phyloP scores from a whole-genome alignment of 2,113 vertebrate genomes.

The Suncus etruscus region DNA sequence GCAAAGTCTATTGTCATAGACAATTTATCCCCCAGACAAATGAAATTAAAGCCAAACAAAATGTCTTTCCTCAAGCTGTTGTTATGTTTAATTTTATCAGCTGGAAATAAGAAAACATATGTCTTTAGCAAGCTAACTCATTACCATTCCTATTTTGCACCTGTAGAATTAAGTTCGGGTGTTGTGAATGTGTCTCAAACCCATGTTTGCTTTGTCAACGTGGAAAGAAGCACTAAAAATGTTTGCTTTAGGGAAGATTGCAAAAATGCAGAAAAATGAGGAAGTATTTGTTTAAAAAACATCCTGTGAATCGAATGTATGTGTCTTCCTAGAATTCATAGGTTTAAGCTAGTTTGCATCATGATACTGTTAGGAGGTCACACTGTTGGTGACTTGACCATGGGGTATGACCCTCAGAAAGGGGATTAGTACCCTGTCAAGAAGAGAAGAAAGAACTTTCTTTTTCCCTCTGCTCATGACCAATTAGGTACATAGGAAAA shows the following conservation, averaged over 20 bases:
- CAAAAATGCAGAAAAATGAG: not conserved
- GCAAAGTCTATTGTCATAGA: not conserved
- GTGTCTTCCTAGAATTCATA: not conserved
- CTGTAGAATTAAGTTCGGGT: conserved; percentile 7
- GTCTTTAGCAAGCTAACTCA: not conserved
- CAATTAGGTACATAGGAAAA: not conserved
- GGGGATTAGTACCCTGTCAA: not conserved
- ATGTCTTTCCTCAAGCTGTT: not conserved
- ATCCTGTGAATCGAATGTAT: not conserved
- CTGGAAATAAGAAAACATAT: not conserved
- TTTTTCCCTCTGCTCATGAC: not conserved
- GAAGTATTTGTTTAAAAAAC: not conserved
- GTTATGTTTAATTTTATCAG: not conserved
- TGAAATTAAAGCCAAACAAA: conserved; percentile 14
- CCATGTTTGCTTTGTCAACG: not conserved
- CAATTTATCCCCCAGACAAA: not conserved
- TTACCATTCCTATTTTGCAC: not conserved
- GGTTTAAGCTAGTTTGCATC: not conserved
- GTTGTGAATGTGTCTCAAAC: not conserved
- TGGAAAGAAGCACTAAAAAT: not conserved
- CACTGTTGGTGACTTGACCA: not conserved
- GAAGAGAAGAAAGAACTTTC: not conserved
- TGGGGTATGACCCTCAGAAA: not conserved
- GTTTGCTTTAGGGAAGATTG: not conserved
- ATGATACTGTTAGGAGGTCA: not conserved